Evolutionary conservation across 2,888 invertebrate species (phyloP), one percentile per base, ranked within the genome.

Genomic region (Arrhopalites spinosus): DNA sequence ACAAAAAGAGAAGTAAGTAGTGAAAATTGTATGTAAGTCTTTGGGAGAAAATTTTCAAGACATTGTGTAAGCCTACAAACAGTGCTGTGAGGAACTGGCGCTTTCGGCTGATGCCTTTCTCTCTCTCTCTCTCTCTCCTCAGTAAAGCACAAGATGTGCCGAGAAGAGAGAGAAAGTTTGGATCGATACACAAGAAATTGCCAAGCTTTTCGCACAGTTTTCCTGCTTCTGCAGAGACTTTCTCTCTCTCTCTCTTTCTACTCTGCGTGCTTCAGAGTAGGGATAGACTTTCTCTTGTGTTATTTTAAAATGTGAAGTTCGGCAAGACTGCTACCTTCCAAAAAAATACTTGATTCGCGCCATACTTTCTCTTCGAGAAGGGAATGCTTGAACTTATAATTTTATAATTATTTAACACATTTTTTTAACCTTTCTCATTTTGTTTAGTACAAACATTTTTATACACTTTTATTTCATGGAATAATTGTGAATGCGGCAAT

Each of bases 161-260:
- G 29, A 45, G 67, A 43, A 73, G 64, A 23, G 75, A 50, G 29
- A 15, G 17, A 36, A n/a, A 25, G 43, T 45, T 20, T 69, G 78
- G 82, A 82, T 82, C 82, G 82, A 82, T 82, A 82, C 82, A 80
- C 75, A 82, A 79, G 82, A 81, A 82, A 82, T 82, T 82, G 82
- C 81, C 81, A 82, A 81, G 80, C 79, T 79, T 82, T 82, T 82
- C 76, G 78, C 80, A 79, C 75, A 74, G 61, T 63, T 63, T 63
- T 45, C 47, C 63, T 72, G 17, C 75, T 30, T 23, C 36, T 56
- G 17, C 56, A 59, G 13, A 13, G 23, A 59, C 59, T 59, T 27
- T 23, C 59, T 27, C 59, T 25, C 53, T 5, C 59, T 25, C 59
- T 59, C 13, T 27, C 15, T 59, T 27, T 15, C 50, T 50, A 50